Evolutionary conservation across 2,888 invertebrate species (phyloP).

Genomic region (Glaucopsyche alexis): DNA sequence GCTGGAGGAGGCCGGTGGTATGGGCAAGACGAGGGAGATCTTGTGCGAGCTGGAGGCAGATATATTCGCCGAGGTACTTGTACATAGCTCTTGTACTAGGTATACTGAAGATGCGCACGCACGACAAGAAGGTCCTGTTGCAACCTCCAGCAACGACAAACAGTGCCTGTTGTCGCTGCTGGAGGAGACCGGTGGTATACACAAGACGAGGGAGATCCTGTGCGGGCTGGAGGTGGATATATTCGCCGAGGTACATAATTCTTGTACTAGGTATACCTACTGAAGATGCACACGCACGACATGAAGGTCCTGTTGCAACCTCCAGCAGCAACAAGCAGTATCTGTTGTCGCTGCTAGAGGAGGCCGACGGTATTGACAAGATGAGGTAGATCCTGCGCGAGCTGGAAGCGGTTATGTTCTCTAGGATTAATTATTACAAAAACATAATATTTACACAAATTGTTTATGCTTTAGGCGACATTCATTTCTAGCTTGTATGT

Average conservation of each 20-base stretch:
- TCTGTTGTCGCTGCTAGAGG: background rate
- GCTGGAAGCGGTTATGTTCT: too few species aligned
- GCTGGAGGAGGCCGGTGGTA: background rate
- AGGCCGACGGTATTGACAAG: background rate
- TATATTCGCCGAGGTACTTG: too few species aligned
- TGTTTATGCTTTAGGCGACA: too few species aligned
- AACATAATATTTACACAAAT: too few species aligned
- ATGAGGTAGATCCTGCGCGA: background rate
- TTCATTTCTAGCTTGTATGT: too few species aligned
- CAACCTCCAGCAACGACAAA: background rate
- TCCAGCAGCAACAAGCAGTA: too few species aligned
- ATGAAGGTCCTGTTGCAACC: too few species aligned
- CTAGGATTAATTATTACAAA: too few species aligned
- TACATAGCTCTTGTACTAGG: too few species aligned
- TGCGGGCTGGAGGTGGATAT: background rate
- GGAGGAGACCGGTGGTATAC: background rate
- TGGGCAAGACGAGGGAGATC: background rate
- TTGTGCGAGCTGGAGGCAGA: too few species aligned
- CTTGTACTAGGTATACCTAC: background rate
- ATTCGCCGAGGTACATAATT: background rate
- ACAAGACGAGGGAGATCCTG: background rate
- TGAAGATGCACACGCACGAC: slow-evolving; percentile 8
- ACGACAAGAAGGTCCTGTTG: too few species aligned
- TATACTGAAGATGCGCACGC: too few species aligned
- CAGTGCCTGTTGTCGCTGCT: background rate